These are phyloP conservation scores for Noctua janthina DNA, from an alignment of 2,888 invertebrate species.

Conservation along the genomic window DNA sequence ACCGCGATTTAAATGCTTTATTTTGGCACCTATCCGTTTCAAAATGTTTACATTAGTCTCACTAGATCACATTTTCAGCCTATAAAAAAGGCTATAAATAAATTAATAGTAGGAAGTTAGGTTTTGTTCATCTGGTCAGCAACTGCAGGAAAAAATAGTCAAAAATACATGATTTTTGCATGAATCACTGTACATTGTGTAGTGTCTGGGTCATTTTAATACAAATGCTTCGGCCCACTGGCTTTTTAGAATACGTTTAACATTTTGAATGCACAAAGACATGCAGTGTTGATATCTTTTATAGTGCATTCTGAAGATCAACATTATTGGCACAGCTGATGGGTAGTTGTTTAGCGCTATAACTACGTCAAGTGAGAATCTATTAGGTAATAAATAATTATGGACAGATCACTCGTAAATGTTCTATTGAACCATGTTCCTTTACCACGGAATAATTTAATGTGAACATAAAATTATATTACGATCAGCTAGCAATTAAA, in stretches of 20 bases:
- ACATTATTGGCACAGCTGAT: conserved; percentile 10
- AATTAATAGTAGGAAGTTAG: conserved; percentile 6
- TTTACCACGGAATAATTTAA: neutral
- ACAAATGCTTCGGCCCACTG: neutral
- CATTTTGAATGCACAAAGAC: conserved; percentile 14
- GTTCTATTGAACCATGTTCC: neutral
- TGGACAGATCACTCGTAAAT: neutral
- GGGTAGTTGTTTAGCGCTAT: neutral
- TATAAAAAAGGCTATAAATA: conserved; percentile 30
- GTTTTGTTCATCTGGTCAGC: conserved; percentile 11
- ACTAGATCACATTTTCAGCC: conserved; percentile 34
- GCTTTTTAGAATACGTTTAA: conserved; percentile 1
- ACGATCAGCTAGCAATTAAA: conserved; percentile 8
- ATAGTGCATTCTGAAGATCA: neutral
- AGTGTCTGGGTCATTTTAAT: conserved; percentile 30
- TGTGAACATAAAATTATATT: neutral
- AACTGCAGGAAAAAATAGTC: conserved; percentile 15
- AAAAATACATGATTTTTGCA: conserved; percentile 36
- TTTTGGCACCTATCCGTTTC: conserved; percentile 47
- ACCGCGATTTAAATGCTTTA: conserved; percentile 40
- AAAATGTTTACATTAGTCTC: conserved; percentile 48
- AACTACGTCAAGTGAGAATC: neutral
- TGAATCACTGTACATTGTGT: conserved; percentile 24
- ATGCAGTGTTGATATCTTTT: conserved; percentile 16
- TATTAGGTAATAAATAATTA: conserved; percentile 7